A percentile compares a stretch with the other conserved stretches of the same genome.
Conservation (phyloP, 2,797 vertebrate genomes). For the Anguilla anguilla region DNA sequence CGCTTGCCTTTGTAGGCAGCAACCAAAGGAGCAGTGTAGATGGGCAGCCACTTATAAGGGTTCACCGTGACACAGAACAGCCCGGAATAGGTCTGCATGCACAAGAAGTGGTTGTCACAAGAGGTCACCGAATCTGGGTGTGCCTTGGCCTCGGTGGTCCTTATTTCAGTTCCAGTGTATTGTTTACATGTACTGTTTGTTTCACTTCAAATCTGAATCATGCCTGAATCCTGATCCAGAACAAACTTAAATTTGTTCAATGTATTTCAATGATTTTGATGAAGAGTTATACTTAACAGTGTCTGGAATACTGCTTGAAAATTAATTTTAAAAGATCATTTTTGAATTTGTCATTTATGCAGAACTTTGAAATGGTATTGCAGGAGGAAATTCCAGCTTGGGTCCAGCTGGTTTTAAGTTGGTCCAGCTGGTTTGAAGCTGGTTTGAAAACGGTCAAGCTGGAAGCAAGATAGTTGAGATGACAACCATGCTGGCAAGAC, state of each 20-base stretch:
- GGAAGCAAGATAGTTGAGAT: background rate
- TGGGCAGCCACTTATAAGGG: conserved; percentile 92
- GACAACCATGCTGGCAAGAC: background rate
- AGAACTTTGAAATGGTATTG: background rate
- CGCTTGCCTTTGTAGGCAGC: conserved; percentile 89
- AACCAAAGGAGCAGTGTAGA: conserved; percentile 84
- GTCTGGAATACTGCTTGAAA: background rate
- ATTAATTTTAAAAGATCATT: background rate
- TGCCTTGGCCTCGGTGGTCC: background rate
- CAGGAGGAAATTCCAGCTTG: background rate
- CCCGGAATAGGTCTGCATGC: conserved; percentile 86
- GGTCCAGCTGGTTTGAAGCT: background rate
- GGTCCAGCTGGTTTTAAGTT: background rate
- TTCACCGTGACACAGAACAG: conserved; percentile 94
- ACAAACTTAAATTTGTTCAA: background rate
- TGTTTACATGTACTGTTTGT: background rate
- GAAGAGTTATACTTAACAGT: background rate
- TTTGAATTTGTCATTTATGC: background rate
- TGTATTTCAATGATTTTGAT: background rate
- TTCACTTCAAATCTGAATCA: background rate
- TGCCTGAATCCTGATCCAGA: background rate
- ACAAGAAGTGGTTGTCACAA: background rate
- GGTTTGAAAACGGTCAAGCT: background rate
- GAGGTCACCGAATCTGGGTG: background rate
- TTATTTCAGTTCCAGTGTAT: background rate